Base-by-base conservation (phyloP, 1,140 invertebrate genomes). In the Lethocerus indicus region DNA sequence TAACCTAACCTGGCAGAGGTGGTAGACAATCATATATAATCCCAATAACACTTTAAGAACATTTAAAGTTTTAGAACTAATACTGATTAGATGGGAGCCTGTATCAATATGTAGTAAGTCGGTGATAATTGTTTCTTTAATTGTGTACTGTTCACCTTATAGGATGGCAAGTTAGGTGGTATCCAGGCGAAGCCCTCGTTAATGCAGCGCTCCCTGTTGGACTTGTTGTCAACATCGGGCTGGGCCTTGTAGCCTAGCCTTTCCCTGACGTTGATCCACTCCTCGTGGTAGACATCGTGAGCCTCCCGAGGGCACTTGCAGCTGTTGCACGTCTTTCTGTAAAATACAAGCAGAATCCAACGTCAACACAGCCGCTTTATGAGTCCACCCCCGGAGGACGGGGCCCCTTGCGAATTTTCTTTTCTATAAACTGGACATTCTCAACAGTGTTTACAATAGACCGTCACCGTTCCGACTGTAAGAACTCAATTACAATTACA, bases 231-330 rank as follows among this genome's bases (percentile, higher is more conserved):
- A 1, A 63, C 57, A 55, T 69, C 58, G 59, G 71, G 58, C 54
- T 71, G 59, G 60, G 63, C 67, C 56, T 80, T 76, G 57, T 88
- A 76, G 16, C 86, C 87, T 20, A 91, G 72, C 1, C 87, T 64
- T 53, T 88, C 83, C 20, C 78, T 69, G 2, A 87, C 80, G 52
- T 81, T 84, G 18, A 82, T 76, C 70, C 83, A 80, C 66, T 89
- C 86, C 63, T 88, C 83, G 62, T 90, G 86, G 65, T 83, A 88
- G 49, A 91, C 78, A 57, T 87, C 85, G 66, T 90, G 86, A 21
- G 73, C 66, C 56, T 90, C 83, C 24, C 87, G 72, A 2, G 85
- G 80, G 67, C 87, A 93, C 58, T 88, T 87, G 65, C 88, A 93
- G 49, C 80, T 81, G 56, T 78, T 79, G 64, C 88, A 93, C 52